Evolutionary conservation across 2,888 invertebrate species (phyloP).

Genomic region (Glyphotaelius pellucidus): DNA sequence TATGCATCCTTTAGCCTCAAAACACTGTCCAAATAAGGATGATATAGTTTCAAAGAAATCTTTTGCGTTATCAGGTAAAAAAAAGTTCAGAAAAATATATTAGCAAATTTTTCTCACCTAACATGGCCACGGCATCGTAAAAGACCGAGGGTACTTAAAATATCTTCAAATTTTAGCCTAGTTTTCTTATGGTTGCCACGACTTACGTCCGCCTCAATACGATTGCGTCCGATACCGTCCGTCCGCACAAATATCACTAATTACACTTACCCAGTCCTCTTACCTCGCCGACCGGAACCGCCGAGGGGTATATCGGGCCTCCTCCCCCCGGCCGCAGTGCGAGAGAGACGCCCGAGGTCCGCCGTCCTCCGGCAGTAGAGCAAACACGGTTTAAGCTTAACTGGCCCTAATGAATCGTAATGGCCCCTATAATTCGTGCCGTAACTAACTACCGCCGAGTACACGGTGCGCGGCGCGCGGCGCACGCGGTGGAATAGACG

Average conservation of each 20-base stretch:
- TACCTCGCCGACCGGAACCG: slow-evolving; percentile 12
- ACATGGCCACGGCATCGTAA: neutral
- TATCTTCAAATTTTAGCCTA: neutral
- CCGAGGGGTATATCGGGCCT: neutral
- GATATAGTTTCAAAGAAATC: too few species aligned
- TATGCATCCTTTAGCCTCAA: neutral
- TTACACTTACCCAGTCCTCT: slow-evolving; percentile 60
- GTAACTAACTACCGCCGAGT: slow-evolving; percentile 76
- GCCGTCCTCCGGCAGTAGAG: slow-evolving; percentile 66
- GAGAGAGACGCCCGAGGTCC: slow-evolving; percentile 18
- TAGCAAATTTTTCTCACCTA: neutral
- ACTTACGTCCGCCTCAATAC: slow-evolving; percentile 39
- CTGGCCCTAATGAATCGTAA: slow-evolving; percentile 81
- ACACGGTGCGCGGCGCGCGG: slow-evolving; percentile 35
- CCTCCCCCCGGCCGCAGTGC: neutral
- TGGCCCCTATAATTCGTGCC: slow-evolving; percentile 80
- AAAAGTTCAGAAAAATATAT: too few species aligned
- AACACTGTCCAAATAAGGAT: too few species aligned
- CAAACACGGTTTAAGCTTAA: slow-evolving; percentile 80
- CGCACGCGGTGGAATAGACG: neutral
- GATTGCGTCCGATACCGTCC: slow-evolving; percentile 59
- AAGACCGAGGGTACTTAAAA: neutral
- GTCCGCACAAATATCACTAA: slow-evolving; percentile 66
- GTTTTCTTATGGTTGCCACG: neutral
- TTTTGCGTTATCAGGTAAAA: too few species aligned